These are phyloP conservation scores for Euwallacea similis DNA, from an alignment of 1,140 invertebrate genomes.

Conservation along the genomic window DNA sequence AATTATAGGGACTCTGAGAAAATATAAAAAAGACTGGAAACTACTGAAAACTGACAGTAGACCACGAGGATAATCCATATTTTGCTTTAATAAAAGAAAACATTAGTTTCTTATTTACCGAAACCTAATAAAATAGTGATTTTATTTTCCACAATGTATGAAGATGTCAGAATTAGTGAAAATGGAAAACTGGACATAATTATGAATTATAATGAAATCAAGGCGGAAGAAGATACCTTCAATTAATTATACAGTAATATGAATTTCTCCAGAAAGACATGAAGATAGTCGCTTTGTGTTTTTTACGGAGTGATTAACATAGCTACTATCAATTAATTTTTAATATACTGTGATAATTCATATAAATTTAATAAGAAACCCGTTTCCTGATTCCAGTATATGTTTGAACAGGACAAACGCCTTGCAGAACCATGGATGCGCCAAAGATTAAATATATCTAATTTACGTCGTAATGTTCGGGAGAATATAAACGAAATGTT, in stretches of 20 bases:
- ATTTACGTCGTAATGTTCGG: constrained; percentile 16
- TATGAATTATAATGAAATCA: constrained; percentile 55
- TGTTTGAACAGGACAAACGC: constrained; percentile 16
- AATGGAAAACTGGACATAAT: too few species aligned
- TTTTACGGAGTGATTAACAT: too few species aligned
- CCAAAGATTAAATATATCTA: constrained; percentile 18
- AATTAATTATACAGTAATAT: constrained; percentile 53
- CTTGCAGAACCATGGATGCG: constrained; percentile 24
- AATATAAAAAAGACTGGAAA: constrained; percentile 50
- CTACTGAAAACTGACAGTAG: constrained; percentile 28
- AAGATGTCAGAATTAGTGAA: too few species aligned
- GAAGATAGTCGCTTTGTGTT: constrained; percentile 28
- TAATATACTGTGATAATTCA: constrained; percentile 33
- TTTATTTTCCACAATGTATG: too few species aligned
- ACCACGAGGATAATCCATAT: constrained; percentile 10
- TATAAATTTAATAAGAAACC: constrained; percentile 14
- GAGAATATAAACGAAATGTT: constrained; percentile 10
- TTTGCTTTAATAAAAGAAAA: constrained; percentile 26
- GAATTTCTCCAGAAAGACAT: constrained; percentile 40
- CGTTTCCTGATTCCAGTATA: constrained; percentile 14
- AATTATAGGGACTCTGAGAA: constrained; percentile 48
- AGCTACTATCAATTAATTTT: too few species aligned
- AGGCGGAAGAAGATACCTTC: constrained; percentile 56
- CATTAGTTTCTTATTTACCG: too few species aligned
- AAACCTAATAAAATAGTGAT: too few species aligned